Conservation (phyloP, 2,113 vertebrate species). For the Puffinus mauretanicus region DNA sequence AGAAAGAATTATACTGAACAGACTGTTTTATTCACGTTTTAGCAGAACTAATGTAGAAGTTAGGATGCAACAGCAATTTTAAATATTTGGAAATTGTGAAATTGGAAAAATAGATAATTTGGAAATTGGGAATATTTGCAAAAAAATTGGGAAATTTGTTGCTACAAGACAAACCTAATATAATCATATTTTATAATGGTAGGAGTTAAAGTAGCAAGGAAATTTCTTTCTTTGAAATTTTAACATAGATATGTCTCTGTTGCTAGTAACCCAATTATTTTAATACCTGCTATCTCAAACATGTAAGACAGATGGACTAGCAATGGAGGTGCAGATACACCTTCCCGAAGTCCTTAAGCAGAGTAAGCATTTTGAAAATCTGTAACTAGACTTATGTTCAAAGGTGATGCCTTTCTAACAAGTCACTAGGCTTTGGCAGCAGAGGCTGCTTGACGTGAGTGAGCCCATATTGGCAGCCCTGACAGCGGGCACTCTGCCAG, state of each 20-base stretch:
- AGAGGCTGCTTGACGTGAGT: rapidly evolving
- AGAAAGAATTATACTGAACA: not conserved
- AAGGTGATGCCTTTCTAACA: not conserved
- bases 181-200: not conserved
- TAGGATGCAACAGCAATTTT: not conserved
- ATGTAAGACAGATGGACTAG: not conserved
- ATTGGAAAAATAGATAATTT: not conserved
- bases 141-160: not conserved
- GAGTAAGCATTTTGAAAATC: not conserved
- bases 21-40: not conserved
- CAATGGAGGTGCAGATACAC: not conserved
- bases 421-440: not conserved
- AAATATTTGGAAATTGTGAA: not conserved
- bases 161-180: not conserved
- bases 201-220: not conserved
- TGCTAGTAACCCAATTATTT: not conserved
- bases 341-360: not conserved
- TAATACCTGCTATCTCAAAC: not conserved
- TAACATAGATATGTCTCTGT: not conserved
- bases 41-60: not conserved
- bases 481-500: not conserved
- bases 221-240: not conserved
- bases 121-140: not conserved
- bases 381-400: not conserved
- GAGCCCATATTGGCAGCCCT: not conserved